Percentiles rank a stretch among this genome's conserved stretches.
Conservation (phyloP, 2,888 invertebrate species). For the Itoplectis maculator region DNA sequence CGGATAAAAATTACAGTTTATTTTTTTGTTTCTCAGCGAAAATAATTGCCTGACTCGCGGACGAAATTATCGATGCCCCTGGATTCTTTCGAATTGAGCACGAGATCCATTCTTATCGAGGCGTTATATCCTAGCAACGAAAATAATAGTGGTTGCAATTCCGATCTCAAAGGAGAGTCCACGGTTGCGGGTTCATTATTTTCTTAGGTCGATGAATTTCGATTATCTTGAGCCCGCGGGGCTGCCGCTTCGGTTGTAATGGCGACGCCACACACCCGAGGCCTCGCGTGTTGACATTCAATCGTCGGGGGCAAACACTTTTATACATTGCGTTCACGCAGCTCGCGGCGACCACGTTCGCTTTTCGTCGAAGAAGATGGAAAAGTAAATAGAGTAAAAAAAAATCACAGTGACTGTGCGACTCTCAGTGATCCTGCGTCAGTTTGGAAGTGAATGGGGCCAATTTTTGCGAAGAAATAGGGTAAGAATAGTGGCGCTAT, state of each 20-base stretch:
- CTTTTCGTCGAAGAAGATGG: constrained; percentile 35
- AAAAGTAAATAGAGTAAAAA: constrained; percentile 17
- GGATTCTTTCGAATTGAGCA: not conserved
- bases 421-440: constrained; percentile 10
- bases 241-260: constrained; percentile 62
- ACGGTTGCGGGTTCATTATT: constrained; percentile 51
- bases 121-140: constrained; percentile 62
- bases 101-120: constrained; percentile 16
- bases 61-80: not conserved
- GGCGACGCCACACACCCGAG: constrained; percentile 63
- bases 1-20: too few species aligned
- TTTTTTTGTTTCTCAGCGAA: too few species aligned
- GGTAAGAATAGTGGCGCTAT: constrained; percentile 53
- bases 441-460: constrained; percentile 5
- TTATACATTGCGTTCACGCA: constrained; percentile 48
- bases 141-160: constrained; percentile 38
- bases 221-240: constrained; percentile 70
- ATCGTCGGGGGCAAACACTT: constrained; percentile 68
- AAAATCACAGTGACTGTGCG: not conserved
- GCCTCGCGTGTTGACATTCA: constrained; percentile 73
- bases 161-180: constrained; percentile 39
- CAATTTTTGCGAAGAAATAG: constrained; percentile 14
- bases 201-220: constrained; percentile 72
- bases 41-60: not conserved
- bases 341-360: constrained; percentile 12